A percentile compares a stretch with the other conserved stretches of the same genome.
Conservation (phyloP, 2,797 vertebrate species). For the Artibeus lituratus region DNA sequence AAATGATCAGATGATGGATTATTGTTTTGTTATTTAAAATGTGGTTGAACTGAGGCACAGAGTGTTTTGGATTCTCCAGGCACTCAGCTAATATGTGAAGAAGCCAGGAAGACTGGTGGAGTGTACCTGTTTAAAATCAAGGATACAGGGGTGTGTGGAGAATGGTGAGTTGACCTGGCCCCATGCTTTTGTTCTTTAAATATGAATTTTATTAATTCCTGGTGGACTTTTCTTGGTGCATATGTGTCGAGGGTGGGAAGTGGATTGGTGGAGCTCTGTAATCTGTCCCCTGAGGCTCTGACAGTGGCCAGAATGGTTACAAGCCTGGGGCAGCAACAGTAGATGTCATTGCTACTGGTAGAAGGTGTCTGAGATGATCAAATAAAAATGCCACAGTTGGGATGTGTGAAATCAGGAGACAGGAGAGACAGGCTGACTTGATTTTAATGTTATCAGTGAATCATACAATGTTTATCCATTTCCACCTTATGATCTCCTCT, state of each 20-base stretch:
- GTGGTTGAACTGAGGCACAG: not conserved
- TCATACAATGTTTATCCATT: not conserved
- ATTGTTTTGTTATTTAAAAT: not conserved
- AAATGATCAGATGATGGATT: not conserved
- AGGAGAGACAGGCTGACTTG: not conserved
- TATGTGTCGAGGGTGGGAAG: fast-evolving
- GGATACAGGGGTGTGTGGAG: not conserved
- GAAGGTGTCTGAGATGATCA: not conserved
- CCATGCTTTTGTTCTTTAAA: not conserved
- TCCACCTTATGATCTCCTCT: not conserved
- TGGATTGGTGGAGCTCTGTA: not conserved
- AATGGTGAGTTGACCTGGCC: not conserved
- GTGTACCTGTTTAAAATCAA: not conserved
- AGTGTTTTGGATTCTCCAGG: not conserved
- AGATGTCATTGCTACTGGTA: not conserved
- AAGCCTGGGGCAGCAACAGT: not conserved
- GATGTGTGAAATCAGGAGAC: no score
- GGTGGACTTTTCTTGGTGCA: not conserved
- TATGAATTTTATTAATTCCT: not conserved
- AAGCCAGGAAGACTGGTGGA: not conserved
- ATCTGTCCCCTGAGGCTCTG: not conserved
- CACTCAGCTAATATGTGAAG: not conserved
- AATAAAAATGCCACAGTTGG: fast-evolving
- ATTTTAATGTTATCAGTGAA: not conserved
- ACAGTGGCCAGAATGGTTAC: fast-evolving